phyloP scores from a whole-genome alignment of 2,888 invertebrate species.

The Chymomyza procnemis region DNA sequence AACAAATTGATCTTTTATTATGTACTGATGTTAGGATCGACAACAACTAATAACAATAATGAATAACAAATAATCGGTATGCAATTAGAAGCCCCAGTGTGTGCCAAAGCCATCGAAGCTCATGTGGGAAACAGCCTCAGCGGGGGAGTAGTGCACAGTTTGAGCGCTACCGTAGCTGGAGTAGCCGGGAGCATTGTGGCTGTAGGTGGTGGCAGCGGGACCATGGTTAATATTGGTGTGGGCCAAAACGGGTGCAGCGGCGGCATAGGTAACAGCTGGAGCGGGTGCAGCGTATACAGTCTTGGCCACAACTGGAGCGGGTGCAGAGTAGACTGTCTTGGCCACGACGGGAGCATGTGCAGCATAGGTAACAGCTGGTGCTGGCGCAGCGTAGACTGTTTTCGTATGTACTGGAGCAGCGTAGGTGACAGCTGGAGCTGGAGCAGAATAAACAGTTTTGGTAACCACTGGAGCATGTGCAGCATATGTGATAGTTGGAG shows the following conservation, averaged over 20 bases:
- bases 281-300: slow-evolving; percentile 54
- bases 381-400: slow-evolving; percentile 27
- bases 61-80: neutral
- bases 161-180: slow-evolving; percentile 75
- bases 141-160: slow-evolving; percentile 80
- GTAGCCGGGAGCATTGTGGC: slow-evolving; percentile 74
- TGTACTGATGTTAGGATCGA: neutral
- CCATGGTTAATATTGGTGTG: slow-evolving; percentile 63
- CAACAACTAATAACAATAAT: neutral
- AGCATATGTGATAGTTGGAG: slow-evolving; percentile 69
- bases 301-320: slow-evolving; percentile 39
- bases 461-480: slow-evolving; percentile 34
- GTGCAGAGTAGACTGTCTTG: slow-evolving; percentile 59
- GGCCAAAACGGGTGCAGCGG: slow-evolving; percentile 49
- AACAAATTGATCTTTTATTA: slow-evolving; percentile 28
- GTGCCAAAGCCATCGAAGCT: slow-evolving; percentile 83
- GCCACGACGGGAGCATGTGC: slow-evolving; percentile 63
- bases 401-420: slow-evolving; percentile 16
- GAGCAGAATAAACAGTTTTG: slow-evolving; percentile 6
- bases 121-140: slow-evolving; percentile 83
- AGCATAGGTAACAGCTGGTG: slow-evolving; percentile 32
- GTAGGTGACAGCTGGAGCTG: slow-evolving; percentile 30
- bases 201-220: slow-evolving; percentile 72
- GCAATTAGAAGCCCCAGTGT: slow-evolving; percentile 83
- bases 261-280: slow-evolving; percentile 52